Percentiles rank a stretch among this genome's conserved stretches.
These are phyloP conservation scores for Bufo bufo DNA, from an alignment of 2,113 vertebrate species.

Conservation along the genomic window DNA sequence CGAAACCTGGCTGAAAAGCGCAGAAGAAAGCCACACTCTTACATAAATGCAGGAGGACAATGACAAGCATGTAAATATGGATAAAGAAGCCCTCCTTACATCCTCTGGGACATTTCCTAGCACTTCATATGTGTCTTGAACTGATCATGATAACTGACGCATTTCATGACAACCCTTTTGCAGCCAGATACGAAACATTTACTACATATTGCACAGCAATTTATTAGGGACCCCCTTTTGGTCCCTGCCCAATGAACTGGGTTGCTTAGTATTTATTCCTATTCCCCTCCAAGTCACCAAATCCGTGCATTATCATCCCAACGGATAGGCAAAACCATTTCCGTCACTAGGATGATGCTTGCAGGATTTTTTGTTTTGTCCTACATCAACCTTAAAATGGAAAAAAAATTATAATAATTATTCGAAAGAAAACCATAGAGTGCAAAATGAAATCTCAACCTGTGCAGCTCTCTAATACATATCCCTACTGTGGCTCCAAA, in stretches of 20 bases:
- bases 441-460: constrained; percentile 64
- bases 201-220: constrained; percentile 26
- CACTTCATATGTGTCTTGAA: neutral
- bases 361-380: neutral
- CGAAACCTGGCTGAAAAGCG: neutral
- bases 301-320: neutral
- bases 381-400: neutral
- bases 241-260: neutral
- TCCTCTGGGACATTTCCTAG: neutral
- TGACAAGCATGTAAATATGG: neutral
- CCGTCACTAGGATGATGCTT: neutral
- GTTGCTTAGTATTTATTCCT: neutral
- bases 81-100: neutral
- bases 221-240: neutral
- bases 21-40: neutral
- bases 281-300: neutral
- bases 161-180: too few relatives aligned
- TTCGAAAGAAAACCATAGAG: constrained; percentile 62
- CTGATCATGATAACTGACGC: neutral
- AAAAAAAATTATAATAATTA: neutral
- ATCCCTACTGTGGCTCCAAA: constrained; percentile 58
- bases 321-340: neutral
- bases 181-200: neutral
- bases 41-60: neutral
- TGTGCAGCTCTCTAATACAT: constrained; percentile 60